Base-by-base conservation (phyloP, 35 echinoderm and acorn worm species). In the Diadema setosum region DNA sequence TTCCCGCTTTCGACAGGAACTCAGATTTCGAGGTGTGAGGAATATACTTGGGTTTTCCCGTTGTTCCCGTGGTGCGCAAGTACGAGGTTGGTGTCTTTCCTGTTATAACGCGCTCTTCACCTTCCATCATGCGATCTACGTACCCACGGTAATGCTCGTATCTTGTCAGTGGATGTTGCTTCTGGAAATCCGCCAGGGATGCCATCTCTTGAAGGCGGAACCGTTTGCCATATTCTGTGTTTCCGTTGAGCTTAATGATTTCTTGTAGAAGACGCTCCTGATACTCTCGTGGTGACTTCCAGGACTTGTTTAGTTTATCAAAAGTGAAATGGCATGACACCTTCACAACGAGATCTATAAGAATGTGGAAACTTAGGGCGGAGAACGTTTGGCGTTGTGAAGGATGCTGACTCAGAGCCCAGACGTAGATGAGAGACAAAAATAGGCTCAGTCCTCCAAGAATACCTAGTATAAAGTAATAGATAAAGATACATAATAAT, bases 91-190 rank as follows among this genome's bases (percentile, higher is more conserved):
- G 20, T 64, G 46, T 67, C 4, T 64, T 50, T 20, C 34, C 36
- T 24, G 88, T 90, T 35, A 90, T 61, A 82, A 91, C 83, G 42
- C 84, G 86, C 52, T 50, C 83, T 40, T 91, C 93, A 34, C 93
- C 93, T 0, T 91, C 89, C 30, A 82, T 52, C 40, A 94, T 64
- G 25, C 83, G 69, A 5, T 86, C 46, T 17, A 91, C 73, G 39
- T 86, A 94, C 11, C 65, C 20, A 23, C 70, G 61, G 33, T 91
- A 94, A 40, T 90, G 93, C 7, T 85, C 83, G 74, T 94, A 94
- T 17, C 39, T 56, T 3, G 93, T 91, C 21, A 94, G 56, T 23
- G 93, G 88, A 87, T 94, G 93, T 7, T 81, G 80, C 24, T 49
- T 20, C 6, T 49, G 82, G 40, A 91, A 94, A n/a, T 94, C 93